Evolutionary conservation across 2,888 invertebrate species (phyloP).

Genomic region (Heliconius erato): DNA sequence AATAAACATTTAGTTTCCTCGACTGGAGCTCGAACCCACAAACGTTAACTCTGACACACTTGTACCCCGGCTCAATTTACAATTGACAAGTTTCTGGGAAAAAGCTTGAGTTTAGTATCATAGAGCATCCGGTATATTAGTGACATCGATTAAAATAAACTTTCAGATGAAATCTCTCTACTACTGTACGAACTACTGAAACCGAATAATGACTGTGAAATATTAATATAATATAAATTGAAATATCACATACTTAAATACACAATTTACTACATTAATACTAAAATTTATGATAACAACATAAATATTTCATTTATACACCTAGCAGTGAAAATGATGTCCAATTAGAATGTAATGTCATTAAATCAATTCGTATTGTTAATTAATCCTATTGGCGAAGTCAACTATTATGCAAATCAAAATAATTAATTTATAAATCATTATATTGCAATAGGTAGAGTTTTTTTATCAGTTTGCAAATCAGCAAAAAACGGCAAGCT

Average conservation of each 20-base stretch:
- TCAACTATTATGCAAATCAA: constrained; percentile 38
- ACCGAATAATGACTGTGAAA: too few species aligned
- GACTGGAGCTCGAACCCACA: too few species aligned
- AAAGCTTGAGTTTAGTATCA: too few species aligned
- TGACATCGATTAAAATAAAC: too few species aligned
- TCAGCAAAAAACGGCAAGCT: too few species aligned
- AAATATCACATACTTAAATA: background rate
- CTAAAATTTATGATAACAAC: background rate
- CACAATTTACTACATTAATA: background rate
- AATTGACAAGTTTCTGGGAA: too few species aligned
- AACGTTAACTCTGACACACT: too few species aligned
- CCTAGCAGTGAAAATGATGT: constrained; percentile 24
- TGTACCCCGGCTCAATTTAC: too few species aligned
- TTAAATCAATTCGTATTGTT: constrained; percentile 37
- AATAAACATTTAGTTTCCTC: too few species aligned
- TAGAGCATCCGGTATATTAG: too few species aligned
- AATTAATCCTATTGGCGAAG: constrained; percentile 37
- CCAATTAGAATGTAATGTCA: constrained; percentile 29
- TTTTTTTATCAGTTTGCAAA: background rate
- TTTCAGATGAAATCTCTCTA: too few species aligned
- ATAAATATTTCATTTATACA: constrained; percentile 6
- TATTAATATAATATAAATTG: background rate
- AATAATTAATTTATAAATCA: constrained; percentile 39
- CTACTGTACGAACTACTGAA: too few species aligned
- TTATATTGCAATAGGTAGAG: constrained; percentile 2